Evolutionary conservation across 1,140 invertebrate genomes (phyloP), one percentile per base, ranked within the genome.

Genomic region (Aphidius gifuensis): DNA sequence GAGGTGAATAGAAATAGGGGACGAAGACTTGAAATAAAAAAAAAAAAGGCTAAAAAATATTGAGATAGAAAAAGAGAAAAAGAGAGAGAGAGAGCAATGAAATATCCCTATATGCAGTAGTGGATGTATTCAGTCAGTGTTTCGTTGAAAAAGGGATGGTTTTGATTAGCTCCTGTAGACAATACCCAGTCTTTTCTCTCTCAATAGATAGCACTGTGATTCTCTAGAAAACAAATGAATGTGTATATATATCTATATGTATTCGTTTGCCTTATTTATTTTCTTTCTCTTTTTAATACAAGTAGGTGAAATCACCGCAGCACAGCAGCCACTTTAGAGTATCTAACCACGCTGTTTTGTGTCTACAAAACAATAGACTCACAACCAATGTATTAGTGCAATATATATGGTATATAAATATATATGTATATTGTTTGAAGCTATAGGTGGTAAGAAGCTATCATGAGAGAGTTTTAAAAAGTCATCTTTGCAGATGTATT

Each of bases 161-260:
- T 80, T 80, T 80, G 79, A 81, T 81, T 80, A 81, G 78, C 77
- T 79, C 74, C 72, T 5, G 74, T 79, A 80, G 77, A 81, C 77
- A 81, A 79, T 79, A 77, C 76, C 75, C 72, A 71, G 74, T 74
- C 70, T 72, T 74, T 70, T 76, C 53, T 59, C 62, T 58, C 57
- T 43, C 57, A 56, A 73, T 72, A 16, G 73, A 74, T 78, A 78
- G 69, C 67, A 62, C 70, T 68, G 68, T 72, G 70, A 72, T 74
- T 68, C 62, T 67, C 66, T 66, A 64, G 58, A 58, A 32, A 62
- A 61, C 66, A 64, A 55, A 60, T 11, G 49, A 63, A 9, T 50
- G 42, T 50, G 38, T 55, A 43, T 46, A 21, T 70, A 1, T 16
- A 16, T 64, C 65, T 55, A 43, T 46, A 21, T 70, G 16, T 16